Conservation (phyloP, 1,140 invertebrate genomes). For the Papilio xuthus region DNA sequence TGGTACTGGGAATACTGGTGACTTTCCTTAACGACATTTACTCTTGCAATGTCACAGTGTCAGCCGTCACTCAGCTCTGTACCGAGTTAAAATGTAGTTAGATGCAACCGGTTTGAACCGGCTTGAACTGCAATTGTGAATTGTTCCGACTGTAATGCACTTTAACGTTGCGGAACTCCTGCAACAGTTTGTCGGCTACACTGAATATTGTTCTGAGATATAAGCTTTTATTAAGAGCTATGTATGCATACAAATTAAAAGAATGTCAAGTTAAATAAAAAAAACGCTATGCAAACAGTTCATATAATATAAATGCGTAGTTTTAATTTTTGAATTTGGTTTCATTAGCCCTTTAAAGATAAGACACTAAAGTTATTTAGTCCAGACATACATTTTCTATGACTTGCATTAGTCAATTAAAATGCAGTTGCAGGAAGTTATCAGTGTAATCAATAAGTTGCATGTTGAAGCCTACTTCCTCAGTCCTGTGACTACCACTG, state of each 20-base stretch:
- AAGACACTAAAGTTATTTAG: too few relatives aligned
- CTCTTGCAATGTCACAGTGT: not conserved
- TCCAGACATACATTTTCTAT: not conserved
- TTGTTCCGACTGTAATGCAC: constrained; percentile 19
- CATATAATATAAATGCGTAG: too few relatives aligned
- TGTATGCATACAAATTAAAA: not conserved
- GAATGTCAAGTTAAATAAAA: too few relatives aligned
- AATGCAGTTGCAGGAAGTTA: not conserved
- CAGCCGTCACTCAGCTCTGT: not conserved
- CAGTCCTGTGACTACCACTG: not conserved
- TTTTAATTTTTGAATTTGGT: too few relatives aligned
- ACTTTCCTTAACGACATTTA: not conserved
- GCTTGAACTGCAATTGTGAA: constrained; percentile 17
- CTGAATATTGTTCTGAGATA: not conserved
- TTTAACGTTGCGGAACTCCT: not conserved
- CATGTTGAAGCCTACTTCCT: not conserved
- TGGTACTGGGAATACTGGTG: not conserved
- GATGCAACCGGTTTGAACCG: constrained; percentile 8
- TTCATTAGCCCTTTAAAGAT: too few relatives aligned
- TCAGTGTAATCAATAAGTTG: not conserved
- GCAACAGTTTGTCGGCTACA: not conserved
- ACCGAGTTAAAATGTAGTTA: constrained; percentile 10
- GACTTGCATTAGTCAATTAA: not conserved
- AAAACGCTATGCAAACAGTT: too few relatives aligned
- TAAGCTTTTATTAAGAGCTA: not conserved